Evolutionary conservation across 2,888 invertebrate species (phyloP).

Genomic region (Eurois occulta): DNA sequence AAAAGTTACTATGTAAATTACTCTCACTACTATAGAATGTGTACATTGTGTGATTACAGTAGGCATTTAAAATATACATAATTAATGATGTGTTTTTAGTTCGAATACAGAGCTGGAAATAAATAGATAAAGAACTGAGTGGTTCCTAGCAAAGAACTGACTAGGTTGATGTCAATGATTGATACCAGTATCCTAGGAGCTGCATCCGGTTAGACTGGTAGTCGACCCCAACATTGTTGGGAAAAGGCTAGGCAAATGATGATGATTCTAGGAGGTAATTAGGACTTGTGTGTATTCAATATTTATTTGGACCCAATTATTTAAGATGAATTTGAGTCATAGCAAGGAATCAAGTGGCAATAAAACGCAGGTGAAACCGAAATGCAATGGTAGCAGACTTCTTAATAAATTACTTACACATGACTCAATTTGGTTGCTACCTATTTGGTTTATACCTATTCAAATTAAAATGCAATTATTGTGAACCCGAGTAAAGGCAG

Average conservation of each 20-base stretch:
- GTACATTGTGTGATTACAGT: not conserved
- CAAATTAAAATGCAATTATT: not conserved
- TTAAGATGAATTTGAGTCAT: not conserved
- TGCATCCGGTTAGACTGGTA: too few relatives aligned
- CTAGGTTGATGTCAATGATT: not conserved
- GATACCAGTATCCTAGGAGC: too few relatives aligned
- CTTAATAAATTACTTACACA: not conserved
- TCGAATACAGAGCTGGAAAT: not conserved
- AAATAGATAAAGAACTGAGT: not conserved
- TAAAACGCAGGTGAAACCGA: not conserved
- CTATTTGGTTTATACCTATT: not conserved
- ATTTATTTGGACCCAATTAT: not conserved
- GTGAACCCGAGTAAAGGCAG: too few relatives aligned
- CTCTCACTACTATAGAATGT: not conserved
- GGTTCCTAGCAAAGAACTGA: not conserved
- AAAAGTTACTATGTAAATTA: not conserved
- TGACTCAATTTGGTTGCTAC: not conserved
- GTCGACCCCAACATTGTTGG: too few relatives aligned
- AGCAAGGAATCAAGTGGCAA: not conserved
- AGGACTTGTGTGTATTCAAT: not conserved
- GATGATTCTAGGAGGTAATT: not conserved
- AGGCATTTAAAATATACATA: not conserved
- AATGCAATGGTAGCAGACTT: not conserved
- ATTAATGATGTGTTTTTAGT: not conserved
- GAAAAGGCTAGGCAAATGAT: too few relatives aligned